A percentile compares a stretch with the other conserved stretches of the same genome.
These are phyloP conservation scores for Graptemys geographica DNA, from an alignment of 2,797 vertebrate genomes.

Conservation along the genomic window DNA sequence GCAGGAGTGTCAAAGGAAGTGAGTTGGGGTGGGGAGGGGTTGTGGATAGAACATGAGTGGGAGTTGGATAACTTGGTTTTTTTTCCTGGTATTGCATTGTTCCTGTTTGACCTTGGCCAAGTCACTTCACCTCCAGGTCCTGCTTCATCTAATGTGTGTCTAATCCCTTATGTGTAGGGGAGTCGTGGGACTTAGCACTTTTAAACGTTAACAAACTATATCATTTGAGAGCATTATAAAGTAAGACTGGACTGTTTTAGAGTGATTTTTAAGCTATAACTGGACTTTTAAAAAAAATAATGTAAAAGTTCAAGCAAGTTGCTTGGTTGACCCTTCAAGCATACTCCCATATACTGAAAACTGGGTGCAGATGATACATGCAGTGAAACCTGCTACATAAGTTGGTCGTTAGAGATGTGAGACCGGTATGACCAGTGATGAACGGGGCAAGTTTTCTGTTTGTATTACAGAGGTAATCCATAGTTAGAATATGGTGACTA, in stretches of 20 bases:
- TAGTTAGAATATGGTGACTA: accelerated
- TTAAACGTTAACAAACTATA: background rate
- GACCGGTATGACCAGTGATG: accelerated
- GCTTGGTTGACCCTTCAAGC: accelerated
- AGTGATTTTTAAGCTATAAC: accelerated
- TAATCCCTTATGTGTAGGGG: background rate
- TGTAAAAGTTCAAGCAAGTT: background rate
- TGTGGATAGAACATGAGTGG: background rate
- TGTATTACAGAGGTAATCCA: background rate
- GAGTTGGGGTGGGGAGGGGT: background rate
- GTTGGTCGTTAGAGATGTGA: accelerated
- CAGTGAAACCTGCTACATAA: accelerated
- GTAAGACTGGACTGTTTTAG: background rate
- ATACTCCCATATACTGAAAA: accelerated
- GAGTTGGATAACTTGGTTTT: background rate
- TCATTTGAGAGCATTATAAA: accelerated
- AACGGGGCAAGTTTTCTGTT: accelerated
- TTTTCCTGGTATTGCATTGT: background rate
- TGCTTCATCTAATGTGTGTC: background rate
- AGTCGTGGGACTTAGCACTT: background rate
- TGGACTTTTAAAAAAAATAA: accelerated
- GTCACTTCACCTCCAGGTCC: background rate
- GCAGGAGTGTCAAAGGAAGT: background rate
- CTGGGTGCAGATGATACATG: accelerated
- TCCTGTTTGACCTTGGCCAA: background rate